phyloP scores from a whole-genome alignment of 2,797 vertebrate species.

The Sebastes aleutianus region DNA sequence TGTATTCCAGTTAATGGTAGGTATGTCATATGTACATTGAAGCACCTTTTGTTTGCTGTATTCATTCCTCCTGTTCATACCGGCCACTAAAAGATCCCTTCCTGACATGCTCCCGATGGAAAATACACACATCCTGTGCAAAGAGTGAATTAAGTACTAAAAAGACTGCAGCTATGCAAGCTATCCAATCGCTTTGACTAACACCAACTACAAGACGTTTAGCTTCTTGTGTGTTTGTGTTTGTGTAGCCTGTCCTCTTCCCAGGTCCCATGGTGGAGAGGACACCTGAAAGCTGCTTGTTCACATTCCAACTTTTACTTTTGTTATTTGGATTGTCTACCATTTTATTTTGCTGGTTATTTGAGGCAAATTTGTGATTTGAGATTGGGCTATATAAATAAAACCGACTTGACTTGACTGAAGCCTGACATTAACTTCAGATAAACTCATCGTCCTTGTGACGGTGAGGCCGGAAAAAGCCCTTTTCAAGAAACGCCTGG shows the following conservation, averaged over 20 bases:
- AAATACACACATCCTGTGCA: neutral
- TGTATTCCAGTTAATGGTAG: neutral
- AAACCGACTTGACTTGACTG: neutral
- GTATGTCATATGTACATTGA: neutral
- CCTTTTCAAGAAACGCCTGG: too few species aligned
- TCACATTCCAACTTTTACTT: too few species aligned
- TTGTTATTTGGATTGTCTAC: too few species aligned
- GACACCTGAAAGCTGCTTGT: neutral
- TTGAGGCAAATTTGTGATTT: neutral
- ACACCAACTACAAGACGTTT: neutral
- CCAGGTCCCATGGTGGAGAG: neutral
- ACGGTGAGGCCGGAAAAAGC: too few species aligned
- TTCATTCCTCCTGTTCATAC: neutral
- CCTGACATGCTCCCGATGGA: neutral
- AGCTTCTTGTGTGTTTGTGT: too few species aligned
- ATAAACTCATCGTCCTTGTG: too few species aligned
- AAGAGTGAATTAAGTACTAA: neutral
- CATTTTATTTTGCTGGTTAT: too few species aligned
- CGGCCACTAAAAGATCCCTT: neutral
- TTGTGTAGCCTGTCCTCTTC: neutral
- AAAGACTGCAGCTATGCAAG: neutral
- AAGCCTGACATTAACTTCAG: neutral
- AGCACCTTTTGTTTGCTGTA: too few species aligned
- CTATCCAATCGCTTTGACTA: too few species aligned
- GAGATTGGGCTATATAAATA: neutral